Percentiles rank a stretch among this genome's conserved stretches.
Evolutionary conservation across 1,140 invertebrate genomes (phyloP).

Genomic region (Neuroterus valhalla): DNA sequence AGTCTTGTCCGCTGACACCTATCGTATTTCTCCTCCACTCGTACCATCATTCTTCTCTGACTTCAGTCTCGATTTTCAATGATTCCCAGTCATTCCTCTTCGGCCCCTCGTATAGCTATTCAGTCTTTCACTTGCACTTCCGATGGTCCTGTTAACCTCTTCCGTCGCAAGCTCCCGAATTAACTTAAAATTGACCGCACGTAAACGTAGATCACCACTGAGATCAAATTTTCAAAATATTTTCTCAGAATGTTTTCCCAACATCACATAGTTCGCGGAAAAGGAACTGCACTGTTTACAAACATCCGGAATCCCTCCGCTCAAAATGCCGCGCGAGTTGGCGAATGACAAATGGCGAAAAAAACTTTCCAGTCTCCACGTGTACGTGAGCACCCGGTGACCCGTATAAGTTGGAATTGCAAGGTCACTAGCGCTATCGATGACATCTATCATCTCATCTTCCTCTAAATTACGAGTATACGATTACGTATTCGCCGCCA

Average conservation of each 20-base stretch:
- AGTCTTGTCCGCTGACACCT: slow-evolving; percentile 42
- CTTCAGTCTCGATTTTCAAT: slow-evolving; percentile 4
- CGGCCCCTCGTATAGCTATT: background rate
- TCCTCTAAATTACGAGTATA: slow-evolving; percentile 8
- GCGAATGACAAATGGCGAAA: too few relatives aligned
- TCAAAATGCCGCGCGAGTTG: too few relatives aligned
- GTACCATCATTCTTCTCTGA: slow-evolving; percentile 42
- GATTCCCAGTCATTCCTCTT: slow-evolving; percentile 17
- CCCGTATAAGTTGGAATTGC: background rate
- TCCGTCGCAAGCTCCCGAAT: background rate
- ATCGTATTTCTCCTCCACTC: slow-evolving; percentile 46
- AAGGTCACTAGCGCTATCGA: slow-evolving; percentile 2
- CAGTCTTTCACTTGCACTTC: background rate
- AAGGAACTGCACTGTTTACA: too few relatives aligned
- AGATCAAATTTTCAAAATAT: background rate
- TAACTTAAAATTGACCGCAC: background rate
- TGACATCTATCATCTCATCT: background rate
- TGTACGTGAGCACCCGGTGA: background rate
- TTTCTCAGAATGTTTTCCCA: background rate
- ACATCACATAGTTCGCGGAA: too few relatives aligned
- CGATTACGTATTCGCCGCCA: background rate
- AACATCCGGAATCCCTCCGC: too few relatives aligned
- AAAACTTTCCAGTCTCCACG: too few relatives aligned
- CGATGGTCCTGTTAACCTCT: background rate
- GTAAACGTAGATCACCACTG: too few relatives aligned